Conservation (phyloP, 92 coral and sea anemone species). For the Epizoanthus stellaris region DNA sequence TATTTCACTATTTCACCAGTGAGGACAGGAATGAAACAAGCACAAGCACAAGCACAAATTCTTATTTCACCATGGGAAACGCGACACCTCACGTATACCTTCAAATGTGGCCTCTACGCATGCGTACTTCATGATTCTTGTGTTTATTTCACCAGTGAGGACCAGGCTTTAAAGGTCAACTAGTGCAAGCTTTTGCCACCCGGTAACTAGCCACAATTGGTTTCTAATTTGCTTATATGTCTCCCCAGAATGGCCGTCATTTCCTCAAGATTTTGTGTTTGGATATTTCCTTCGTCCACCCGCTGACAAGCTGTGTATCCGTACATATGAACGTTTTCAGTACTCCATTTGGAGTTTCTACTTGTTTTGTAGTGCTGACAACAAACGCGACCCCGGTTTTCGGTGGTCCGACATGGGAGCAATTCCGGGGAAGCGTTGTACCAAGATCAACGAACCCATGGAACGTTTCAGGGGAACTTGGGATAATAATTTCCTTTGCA, state of each 20-base stretch:
- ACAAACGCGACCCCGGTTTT: slow-evolving; percentile 79
- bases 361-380: slow-evolving; percentile 78
- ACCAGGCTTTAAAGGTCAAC: no score
- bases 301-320: slow-evolving; percentile 64
- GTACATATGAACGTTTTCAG: slow-evolving; percentile 78
- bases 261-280: slow-evolving; percentile 89
- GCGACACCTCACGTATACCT: no score
- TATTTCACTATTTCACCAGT: no score
- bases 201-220: background rate
- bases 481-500: slow-evolving; percentile 88
- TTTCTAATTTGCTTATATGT: background rate
- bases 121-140: no score
- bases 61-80: no score
- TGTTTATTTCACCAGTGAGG: no score
- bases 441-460: slow-evolving; percentile 70
- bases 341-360: slow-evolving; percentile 71
- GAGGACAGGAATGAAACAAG: no score
- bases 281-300: slow-evolving; percentile 61
- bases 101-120: no score
- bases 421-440: slow-evolving; percentile 67
- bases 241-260: slow-evolving; percentile 86
- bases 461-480: slow-evolving; percentile 65
- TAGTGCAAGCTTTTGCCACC: no score
- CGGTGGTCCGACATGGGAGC: slow-evolving; percentile 82
- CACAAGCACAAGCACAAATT: no score